Evolutionary conservation across 2,113 vertebrate species (phyloP), one percentile per base, ranked within the genome.

Genomic region (Epinephelus fuscoguttatus): DNA sequence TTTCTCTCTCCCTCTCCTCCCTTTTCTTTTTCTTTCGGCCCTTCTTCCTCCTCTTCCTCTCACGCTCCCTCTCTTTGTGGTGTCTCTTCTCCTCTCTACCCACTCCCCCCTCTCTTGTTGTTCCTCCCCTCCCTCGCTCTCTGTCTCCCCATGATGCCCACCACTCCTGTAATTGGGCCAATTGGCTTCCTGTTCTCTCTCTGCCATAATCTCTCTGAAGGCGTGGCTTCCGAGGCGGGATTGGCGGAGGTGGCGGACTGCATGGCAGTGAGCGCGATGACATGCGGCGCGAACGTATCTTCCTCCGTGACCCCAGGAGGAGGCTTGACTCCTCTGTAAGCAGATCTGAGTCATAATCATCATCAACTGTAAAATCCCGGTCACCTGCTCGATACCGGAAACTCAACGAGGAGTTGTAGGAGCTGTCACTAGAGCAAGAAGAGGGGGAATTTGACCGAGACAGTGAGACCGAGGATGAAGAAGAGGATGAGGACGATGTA

Each of bases 311-410:
- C 1, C 93, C 94, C 14, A 95, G 86, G 14, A 96, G 94, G 21
- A 96, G 94, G 88, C 95, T 96, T 8, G 95, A 96, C 82, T 96
- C 95, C 75, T 96, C 95, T 1, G 95, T 96, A 1, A 95, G 92
- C 59, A 94, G 84, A 74, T 95, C 96, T 0, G 95, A 95, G 75
- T 96, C 95, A 40, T 92, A 93, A 0, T 95, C 95, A 0, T 94
- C 94, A 0, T 93, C 94, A 23, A 87, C 62, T 4, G 3, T 82
- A 37, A 92, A 80, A 1, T 93, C 93, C 37, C 90, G 87, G 69
- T 92, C 90, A 0, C 93, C 93, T 0, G 90, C 89, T 40, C 92
- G 91, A 70, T 96, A 95, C n/a, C 93, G 92, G 75, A 95, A 95
- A 84, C 95, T 95, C 30, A 95, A 89, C 0, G 94, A 96, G 1